Evolutionary conservation across 2,888 invertebrate genomes (phyloP), one percentile per base, ranked within the genome.

Genomic region (Chouioia cunea): DNA sequence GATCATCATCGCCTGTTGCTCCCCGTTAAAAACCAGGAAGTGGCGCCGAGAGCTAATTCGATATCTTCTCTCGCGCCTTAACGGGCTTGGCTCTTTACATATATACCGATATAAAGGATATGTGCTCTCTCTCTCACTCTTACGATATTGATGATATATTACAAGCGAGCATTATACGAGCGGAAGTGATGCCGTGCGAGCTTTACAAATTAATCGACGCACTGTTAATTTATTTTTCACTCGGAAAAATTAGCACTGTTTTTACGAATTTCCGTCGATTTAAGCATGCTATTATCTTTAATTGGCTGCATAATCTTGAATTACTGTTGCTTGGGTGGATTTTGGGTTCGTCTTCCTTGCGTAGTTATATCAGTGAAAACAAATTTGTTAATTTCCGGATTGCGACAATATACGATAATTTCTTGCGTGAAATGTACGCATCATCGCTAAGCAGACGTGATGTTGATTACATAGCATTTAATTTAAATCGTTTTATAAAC

Each of bases 81-180:
- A 69, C 69, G 69, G 69, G 47, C 46, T 56, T 52, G 48, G 53
- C 64, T 53, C 69, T 58, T 64, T 69, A 64, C 64, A 68, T 63
- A 27, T 27, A 68, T 63, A 63, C 56, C 57, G 43, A 44, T 4
- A 27, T 14, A 20, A 12, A 12, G n/a, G 15, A 20, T 44, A 22
- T 22, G 54, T 18, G 23, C 58, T 15, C 14, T 54, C 36, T 16
- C 46, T 16, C 20, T 12, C 36, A 23, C 48, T 16, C 27, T 1
- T 12, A 15, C 46, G 48, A 22, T 57, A 64, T 64, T 59, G 64
- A 69, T 63, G 64, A 64, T 69, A 47, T 47, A 69, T 69, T 20
- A 58, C 18, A 15, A 44, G 63, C 63, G 46, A 46, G 50, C 48
- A 14, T 0, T 18, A 43, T 27, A 57, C 36, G 36, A 27, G 3